phyloP scores from a whole-genome alignment of 2,888 invertebrate species.

The Glaucopsyche alexis region DNA sequence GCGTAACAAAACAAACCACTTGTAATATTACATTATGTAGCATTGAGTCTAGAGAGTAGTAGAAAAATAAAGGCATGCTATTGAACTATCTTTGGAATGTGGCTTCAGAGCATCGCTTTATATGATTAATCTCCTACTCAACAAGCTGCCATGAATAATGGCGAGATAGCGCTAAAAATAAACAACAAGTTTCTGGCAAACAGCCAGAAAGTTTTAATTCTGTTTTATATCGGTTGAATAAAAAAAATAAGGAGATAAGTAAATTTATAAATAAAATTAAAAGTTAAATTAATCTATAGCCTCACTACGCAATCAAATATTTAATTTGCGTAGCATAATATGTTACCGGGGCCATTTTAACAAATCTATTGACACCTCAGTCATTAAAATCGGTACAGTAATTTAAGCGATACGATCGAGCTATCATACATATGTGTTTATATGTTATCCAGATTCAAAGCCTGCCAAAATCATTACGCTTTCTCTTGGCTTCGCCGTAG shows the following conservation, averaged over 20 bases:
- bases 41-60: not conserved
- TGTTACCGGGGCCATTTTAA: no score
- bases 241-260: not conserved
- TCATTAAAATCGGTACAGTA: no score
- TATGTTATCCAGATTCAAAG: no score
- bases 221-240: not conserved
- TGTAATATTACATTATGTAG: not conserved
- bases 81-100: conserved; percentile 4
- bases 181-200: conserved; percentile 11
- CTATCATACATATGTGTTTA: no score
- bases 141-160: not conserved
- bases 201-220: not conserved
- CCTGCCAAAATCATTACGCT: no score
- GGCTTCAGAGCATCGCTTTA: not conserved
- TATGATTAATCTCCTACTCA: conserved; percentile 10
- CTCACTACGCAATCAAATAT: no score
- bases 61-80: conserved; percentile 6
- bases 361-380: no score
- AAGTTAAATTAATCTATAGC: no score
- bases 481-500: no score
- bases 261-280: no score
- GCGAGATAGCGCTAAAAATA: conserved; percentile 5
- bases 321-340: no score
- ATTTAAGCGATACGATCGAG: no score
- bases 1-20: conserved; percentile 8